These are phyloP conservation scores for Hartigia nigra DNA, from an alignment of 2,888 invertebrate species.

Conservation along the genomic window DNA sequence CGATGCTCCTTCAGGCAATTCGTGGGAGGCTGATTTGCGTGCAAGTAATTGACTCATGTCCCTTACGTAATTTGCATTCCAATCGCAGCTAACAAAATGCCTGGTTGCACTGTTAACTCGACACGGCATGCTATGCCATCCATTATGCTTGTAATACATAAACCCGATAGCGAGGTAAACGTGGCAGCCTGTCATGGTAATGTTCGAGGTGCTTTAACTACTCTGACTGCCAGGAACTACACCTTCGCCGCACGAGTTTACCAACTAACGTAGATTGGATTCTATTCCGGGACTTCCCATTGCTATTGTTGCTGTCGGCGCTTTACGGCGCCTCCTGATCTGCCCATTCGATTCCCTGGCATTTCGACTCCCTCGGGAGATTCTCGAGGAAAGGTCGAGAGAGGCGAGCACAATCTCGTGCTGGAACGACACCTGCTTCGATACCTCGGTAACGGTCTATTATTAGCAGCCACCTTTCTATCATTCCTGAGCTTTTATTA, in stretches of 20 bases:
- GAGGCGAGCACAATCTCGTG: neutral
- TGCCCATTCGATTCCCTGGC: neutral
- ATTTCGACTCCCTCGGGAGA: neutral
- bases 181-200: neutral
- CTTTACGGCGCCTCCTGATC: neutral
- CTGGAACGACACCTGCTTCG: constrained; percentile 16
- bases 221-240: constrained; percentile 36
- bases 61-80: constrained; percentile 48
- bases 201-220: constrained; percentile 6
- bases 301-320: neutral
- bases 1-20: neutral
- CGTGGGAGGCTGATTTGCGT: constrained; percentile 6
- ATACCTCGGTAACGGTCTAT: constrained; percentile 34
- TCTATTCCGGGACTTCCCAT: neutral
- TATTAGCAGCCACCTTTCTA: constrained; percentile 54
- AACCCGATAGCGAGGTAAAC: constrained; percentile 44
- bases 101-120: constrained; percentile 40
- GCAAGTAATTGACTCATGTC: constrained; percentile 38
- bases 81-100: constrained; percentile 49
- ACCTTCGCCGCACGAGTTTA: constrained; percentile 20
- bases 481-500: constrained; percentile 34
- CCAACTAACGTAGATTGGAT: neutral
- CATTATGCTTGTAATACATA: constrained; percentile 41
- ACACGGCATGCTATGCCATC: constrained; percentile 48
- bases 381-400: neutral